Evolutionary conservation across 30 jellyfish, hydroid and myxozoan genomes (phyloP).

Genomic region (Turritopsis rubra): DNA sequence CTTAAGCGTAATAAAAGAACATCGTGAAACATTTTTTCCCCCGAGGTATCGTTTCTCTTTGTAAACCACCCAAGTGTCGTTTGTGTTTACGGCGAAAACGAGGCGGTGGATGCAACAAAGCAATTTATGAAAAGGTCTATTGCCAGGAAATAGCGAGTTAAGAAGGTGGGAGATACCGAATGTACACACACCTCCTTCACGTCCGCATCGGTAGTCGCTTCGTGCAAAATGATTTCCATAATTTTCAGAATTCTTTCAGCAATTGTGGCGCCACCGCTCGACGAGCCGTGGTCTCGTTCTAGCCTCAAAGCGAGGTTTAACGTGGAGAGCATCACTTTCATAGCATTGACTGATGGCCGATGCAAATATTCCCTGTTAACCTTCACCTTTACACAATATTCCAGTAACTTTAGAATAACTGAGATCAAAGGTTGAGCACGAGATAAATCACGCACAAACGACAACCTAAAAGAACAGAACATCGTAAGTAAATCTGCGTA

Average conservation of each 20-base stretch:
- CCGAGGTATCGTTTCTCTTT: too few species aligned
- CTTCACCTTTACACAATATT: conserved; percentile 89
- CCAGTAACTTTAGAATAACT: conserved; percentile 69
- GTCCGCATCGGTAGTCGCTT: conserved; percentile 74
- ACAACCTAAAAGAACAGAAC: conserved; percentile 34
- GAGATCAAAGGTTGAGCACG: conserved; percentile 75
- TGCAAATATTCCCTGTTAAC: conserved; percentile 79
- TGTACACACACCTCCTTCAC: conserved; percentile 41
- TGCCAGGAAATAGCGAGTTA: too few species aligned
- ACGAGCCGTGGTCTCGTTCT: conserved; percentile 79
- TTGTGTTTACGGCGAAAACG: too few species aligned
- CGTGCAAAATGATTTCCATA: conserved; percentile 81
- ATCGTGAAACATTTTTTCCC: too few species aligned
- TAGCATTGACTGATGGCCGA: conserved; percentile 75
- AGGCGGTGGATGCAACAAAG: too few species aligned
- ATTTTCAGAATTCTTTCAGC: conserved; percentile 81
- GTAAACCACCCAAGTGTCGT: too few species aligned
- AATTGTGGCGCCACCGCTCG: conserved; percentile 86
- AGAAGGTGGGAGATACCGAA: neutral
- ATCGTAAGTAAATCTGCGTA: too few species aligned
- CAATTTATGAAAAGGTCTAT: too few species aligned
- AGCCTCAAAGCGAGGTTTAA: conserved; percentile 77
- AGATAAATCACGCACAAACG: conserved; percentile 70
- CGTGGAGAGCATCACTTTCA: conserved; percentile 83
- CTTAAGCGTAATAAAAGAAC: too few species aligned